Evolutionary conservation across 2,797 vertebrate genomes (phyloP).

Genomic region (Distichodus sexfasciatus): DNA sequence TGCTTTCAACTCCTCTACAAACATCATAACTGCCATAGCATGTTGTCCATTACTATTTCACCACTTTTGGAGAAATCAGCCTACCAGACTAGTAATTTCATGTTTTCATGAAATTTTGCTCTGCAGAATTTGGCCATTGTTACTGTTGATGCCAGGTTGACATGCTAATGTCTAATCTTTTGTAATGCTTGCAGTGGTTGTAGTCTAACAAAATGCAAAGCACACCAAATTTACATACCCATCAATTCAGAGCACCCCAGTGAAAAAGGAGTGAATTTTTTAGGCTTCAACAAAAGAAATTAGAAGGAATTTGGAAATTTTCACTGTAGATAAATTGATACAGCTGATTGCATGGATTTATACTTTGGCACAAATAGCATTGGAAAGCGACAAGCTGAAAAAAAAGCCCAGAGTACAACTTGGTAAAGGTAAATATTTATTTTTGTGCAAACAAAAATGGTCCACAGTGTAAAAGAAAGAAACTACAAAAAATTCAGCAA

Average conservation of each 20-base stretch:
- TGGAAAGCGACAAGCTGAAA: neutral
- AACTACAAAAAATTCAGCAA: neutral
- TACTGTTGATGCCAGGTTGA: too few relatives aligned
- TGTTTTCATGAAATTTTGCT: too few relatives aligned
- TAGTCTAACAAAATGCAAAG: slow-evolving; percentile 38
- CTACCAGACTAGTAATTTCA: too few relatives aligned
- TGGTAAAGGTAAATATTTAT: slow-evolving; percentile 30
- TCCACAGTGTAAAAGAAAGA: slow-evolving; percentile 6
- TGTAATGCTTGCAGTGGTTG: neutral
- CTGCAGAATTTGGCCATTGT: too few relatives aligned
- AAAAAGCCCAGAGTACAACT: neutral
- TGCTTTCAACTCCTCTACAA: too few relatives aligned
- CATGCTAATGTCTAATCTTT: neutral
- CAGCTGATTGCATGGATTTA: too few relatives aligned
- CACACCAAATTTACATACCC: slow-evolving; percentile 31
- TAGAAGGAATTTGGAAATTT: neutral
- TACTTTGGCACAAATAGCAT: neutral
- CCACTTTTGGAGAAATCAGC: too few relatives aligned
- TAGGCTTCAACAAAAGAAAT: neutral
- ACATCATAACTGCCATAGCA: too few relatives aligned
- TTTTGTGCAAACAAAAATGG: slow-evolving; percentile 12
- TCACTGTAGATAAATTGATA: neutral
- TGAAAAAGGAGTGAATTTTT: neutral
- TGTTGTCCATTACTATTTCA: too few relatives aligned
- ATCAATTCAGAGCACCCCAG: neutral